phyloP scores from a whole-genome alignment of 2,113 vertebrate genomes.

The Morone saxatilis region DNA sequence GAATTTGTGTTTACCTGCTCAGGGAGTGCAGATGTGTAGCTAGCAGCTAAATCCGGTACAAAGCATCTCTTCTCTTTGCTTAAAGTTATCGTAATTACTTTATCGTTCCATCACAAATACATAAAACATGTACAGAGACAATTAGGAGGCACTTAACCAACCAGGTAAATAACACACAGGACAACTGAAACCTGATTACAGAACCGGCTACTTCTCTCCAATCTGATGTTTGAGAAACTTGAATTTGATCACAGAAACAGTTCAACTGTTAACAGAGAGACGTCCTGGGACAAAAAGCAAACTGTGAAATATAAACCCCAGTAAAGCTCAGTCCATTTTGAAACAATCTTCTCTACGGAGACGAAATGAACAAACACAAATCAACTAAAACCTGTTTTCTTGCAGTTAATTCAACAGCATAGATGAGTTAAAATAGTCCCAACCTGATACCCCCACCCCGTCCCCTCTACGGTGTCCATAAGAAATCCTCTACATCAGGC shows the following conservation, averaged over 20 bases:
- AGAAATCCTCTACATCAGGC: slow-evolving; percentile 73
- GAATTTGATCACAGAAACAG: background rate
- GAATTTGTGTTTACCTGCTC: too few relatives aligned
- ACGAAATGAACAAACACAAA: background rate
- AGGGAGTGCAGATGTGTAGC: too few relatives aligned
- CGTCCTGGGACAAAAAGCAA: background rate
- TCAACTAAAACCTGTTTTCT: slow-evolving; percentile 17
- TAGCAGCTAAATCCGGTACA: too few relatives aligned
- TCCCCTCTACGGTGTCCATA: slow-evolving; percentile 51
- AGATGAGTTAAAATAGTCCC: slow-evolving; percentile 56
- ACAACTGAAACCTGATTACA: background rate
- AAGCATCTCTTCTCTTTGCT: too few relatives aligned
- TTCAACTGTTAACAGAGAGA: background rate
- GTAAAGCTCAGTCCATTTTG: background rate
- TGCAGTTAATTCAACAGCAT: slow-evolving; percentile 44
- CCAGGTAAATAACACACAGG: background rate
- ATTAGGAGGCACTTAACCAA: slow-evolving; percentile 66
- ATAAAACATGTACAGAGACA: background rate
- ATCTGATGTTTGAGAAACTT: background rate
- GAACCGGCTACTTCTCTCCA: background rate
- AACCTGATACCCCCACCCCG: slow-evolving; percentile 24
- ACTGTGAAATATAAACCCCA: background rate
- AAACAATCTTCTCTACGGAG: background rate
- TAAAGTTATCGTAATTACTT: too few relatives aligned
- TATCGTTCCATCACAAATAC: too few relatives aligned